phyloP scores from a whole-genome alignment of 2,888 invertebrate species.

The Anodontia alba region DNA sequence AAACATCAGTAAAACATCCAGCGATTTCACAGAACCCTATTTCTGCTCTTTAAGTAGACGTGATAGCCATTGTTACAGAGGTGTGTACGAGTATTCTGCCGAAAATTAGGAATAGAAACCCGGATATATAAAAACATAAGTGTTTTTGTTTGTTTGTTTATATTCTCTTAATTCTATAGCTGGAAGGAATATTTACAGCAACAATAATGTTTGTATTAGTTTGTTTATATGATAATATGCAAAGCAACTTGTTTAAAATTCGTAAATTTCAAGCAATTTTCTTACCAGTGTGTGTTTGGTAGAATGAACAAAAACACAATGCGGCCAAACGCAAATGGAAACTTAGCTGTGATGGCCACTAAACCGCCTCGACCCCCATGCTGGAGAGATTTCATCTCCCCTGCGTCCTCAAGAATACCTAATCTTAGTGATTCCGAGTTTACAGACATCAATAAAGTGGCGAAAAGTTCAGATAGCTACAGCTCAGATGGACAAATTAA shows the following conservation, averaged over 20 bases:
- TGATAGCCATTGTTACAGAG: neutral
- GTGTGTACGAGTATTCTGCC: too few relatives aligned
- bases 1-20: neutral
- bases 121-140: too few relatives aligned
- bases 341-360: slow-evolving; percentile 48
- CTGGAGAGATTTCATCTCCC: slow-evolving; percentile 77
- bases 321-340: slow-evolving; percentile 42
- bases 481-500: slow-evolving; percentile 55
- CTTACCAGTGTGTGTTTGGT: neutral
- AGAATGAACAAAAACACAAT: slow-evolving; percentile 58
- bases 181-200: too few relatives aligned
- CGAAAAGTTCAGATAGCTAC: slow-evolving; percentile 61
- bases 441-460: slow-evolving; percentile 59
- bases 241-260: too few relatives aligned
- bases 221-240: too few relatives aligned
- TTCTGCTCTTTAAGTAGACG: neutral
- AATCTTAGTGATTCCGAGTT: slow-evolving; percentile 54
- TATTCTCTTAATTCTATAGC: too few relatives aligned
- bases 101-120: too few relatives aligned
- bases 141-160: too few relatives aligned
- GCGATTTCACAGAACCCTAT: neutral
- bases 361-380: slow-evolving; percentile 80
- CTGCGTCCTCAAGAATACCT: slow-evolving; percentile 20
- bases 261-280: too few relatives aligned
- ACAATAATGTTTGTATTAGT: too few relatives aligned